Evolutionary conservation across 30 jellyfish, hydroid and myxozoan genomes (phyloP), one percentile per base, ranked within the genome.

Genomic region (Sanderia malayensis): DNA sequence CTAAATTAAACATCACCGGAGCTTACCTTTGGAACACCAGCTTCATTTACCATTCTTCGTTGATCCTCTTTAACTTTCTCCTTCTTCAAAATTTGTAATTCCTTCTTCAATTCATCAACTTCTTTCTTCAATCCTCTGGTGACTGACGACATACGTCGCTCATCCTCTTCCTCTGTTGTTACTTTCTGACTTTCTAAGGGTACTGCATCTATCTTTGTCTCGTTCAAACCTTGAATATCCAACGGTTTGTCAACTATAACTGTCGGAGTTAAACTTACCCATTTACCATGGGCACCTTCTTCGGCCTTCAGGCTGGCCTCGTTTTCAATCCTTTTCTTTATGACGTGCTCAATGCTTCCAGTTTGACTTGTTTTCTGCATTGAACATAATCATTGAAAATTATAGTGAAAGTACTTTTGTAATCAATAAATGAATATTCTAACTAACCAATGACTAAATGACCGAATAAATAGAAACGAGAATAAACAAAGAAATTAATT

Each of bases 1-100:
- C n/a, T n/a, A n/a, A n/a, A n/a, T n/a, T n/a, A n/a, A n/a, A n/a
- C n/a, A n/a, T n/a, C n/a, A n/a, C n/a, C n/a, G n/a, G 30, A 11
- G 18, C 28, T 28, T 64, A 63, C 88, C 80, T 63, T 63, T 0
- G 89, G 89, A 20, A 78, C 89, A 25, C 89, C 89, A 2, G 89
- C 78, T 78, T 78, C 89, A 1, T 32, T 33, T 19, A 78, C 37
- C 28, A 78, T 13, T 45, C 74, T 78, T 17, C 70, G 1, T 29
- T 78, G 89, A 58, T 78, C 89, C 52, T 78, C 89, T 53, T 65
- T 65, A 22, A 53, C 26, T 55, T 59, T 78, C 20, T 52, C 82
- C 3, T 53, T 55, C 61, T 37, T 78, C 45, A 78, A 44, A 18
- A 28, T 13, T 68, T 31, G 17, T 52, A 78, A 21, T 33, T 78